Evolutionary conservation across 2,113 vertebrate genomes (phyloP).

Genomic region (Microtus montanus): DNA sequence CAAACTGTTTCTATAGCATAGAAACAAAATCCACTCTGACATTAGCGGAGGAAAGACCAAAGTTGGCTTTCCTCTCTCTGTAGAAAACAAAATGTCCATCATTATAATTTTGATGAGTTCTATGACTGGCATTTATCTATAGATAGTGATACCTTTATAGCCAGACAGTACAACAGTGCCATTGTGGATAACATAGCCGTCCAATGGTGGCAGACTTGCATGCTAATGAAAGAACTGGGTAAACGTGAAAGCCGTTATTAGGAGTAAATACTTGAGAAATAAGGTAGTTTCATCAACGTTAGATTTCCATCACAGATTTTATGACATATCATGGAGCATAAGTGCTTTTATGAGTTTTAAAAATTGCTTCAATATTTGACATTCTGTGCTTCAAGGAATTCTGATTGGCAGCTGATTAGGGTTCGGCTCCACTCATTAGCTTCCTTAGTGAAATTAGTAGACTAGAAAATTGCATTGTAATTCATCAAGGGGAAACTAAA

Average conservation of each 20-base stretch:
- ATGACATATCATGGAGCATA: slow-evolving; percentile 81
- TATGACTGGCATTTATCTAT: slow-evolving; percentile 84
- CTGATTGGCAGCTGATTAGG: slow-evolving; percentile 98
- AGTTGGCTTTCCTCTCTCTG: not conserved
- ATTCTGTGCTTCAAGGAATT: slow-evolving; percentile 90
- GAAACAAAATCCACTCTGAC: slow-evolving; percentile 62
- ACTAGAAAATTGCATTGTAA: slow-evolving; percentile 94
- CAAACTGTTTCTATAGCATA: not conserved
- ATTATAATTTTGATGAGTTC: slow-evolving; percentile 71
- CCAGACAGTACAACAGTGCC: slow-evolving; percentile 39
- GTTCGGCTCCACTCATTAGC: slow-evolving; percentile 95
- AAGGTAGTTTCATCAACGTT: slow-evolving; percentile 84
- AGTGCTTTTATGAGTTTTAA: slow-evolving; percentile 86
- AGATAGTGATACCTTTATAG: slow-evolving; percentile 85
- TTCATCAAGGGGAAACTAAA: slow-evolving; percentile 87
- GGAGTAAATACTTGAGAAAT: slow-evolving; percentile 81
- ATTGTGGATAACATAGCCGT: slow-evolving; percentile 71
- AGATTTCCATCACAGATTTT: slow-evolving; percentile 84
- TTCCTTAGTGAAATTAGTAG: slow-evolving; percentile 95
- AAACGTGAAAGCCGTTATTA: slow-evolving; percentile 81
- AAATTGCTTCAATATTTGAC: slow-evolving; percentile 90
- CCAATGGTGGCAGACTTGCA: slow-evolving; percentile 83
- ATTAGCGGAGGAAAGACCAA: not conserved
- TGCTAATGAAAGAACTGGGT: slow-evolving; percentile 85
- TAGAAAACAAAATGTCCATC: not conserved